Conservation (phyloP, 1,140 invertebrate genomes). For the Chlorops oryzae region DNA sequence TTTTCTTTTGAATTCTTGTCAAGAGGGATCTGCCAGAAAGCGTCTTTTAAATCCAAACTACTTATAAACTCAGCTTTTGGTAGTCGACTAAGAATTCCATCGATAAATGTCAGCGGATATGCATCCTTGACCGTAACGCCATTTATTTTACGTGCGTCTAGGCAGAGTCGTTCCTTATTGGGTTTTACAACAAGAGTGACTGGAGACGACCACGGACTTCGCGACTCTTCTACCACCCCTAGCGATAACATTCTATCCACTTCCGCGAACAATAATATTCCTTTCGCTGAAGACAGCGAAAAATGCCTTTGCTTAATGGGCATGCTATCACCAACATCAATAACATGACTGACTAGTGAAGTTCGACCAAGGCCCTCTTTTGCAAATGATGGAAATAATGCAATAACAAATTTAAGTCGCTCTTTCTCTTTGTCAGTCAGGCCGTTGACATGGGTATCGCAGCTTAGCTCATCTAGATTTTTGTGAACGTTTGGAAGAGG, state of each 20-base stretch:
- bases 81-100: slow-evolving; percentile 19
- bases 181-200: slow-evolving; percentile 29
- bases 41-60: slow-evolving; percentile 36
- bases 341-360: slow-evolving; percentile 10
- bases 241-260: slow-evolving; percentile 20
- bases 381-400: slow-evolving; percentile 8
- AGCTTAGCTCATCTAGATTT: no score
- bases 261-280: slow-evolving; percentile 21
- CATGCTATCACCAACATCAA: slow-evolving; percentile 19
- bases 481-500: no score
- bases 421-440: no score
- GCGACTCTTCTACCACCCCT: slow-evolving; percentile 18
- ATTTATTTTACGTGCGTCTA: slow-evolving; percentile 36
- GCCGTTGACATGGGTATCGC: no score
- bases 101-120: slow-evolving; percentile 22
- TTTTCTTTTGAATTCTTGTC: slow-evolving; percentile 29
- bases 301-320: slow-evolving; percentile 18
- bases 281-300: slow-evolving; percentile 16
- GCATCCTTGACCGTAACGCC: slow-evolving; percentile 13
- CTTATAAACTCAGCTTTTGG: slow-evolving; percentile 17
- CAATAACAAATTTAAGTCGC: neutral
- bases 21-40: slow-evolving; percentile 41
- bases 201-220: slow-evolving; percentile 14
- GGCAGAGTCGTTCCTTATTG: slow-evolving; percentile 25
- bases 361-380: slow-evolving; percentile 8